Evolutionary conservation across 92 coral and sea anemone species (phyloP), one percentile per base, ranked within the genome.

Genomic region (Hydrozoanthus gracilis): DNA sequence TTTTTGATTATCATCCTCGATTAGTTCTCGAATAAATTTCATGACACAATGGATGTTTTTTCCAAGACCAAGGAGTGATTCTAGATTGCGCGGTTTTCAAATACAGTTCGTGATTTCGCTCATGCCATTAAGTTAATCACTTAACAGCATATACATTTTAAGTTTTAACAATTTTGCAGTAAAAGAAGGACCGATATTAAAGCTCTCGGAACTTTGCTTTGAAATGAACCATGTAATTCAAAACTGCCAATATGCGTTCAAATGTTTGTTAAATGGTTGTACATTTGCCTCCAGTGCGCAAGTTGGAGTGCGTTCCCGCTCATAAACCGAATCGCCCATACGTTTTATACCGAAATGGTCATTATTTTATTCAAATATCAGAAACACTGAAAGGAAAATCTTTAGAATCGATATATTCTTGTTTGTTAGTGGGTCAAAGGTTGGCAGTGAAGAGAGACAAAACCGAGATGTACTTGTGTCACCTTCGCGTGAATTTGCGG

Each of bases 371-470:
- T 5, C 5, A 9, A 79, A 18, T 44, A 44, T 44, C 17, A 48
- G 39, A 20, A 65, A 64, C 39, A 16, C n/a, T 16, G 15, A 17
- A 48, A 17, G 10, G 10, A 16, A 52, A 0, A 3, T 20, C 18
- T 4, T 13, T 12, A 6, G n/a, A n/a, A 8, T 69, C 56, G 10
- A 15, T 20, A 17, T 64, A 8, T 64, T 48, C 49, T 48, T 6
- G 17, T 80, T 62, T 4, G 45, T 5, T 27, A 64, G 12, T 27
- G 60, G 74, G 85, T 80, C 20, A 80, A 64, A 62, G 74, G 85
- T 80, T 80, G 85, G n/a, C 16, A 49, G 73, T 64, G 72, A 49
- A 78, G 85, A 80, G 46, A 80, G 74, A 76, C 61, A 47, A 76
- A 76, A 76, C 27, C 82, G 82, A 64, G 44, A 80, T 18, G 70